Evolutionary conservation across 2,888 invertebrate genomes (phyloP).

Genomic region (Agrilus biguttatus): DNA sequence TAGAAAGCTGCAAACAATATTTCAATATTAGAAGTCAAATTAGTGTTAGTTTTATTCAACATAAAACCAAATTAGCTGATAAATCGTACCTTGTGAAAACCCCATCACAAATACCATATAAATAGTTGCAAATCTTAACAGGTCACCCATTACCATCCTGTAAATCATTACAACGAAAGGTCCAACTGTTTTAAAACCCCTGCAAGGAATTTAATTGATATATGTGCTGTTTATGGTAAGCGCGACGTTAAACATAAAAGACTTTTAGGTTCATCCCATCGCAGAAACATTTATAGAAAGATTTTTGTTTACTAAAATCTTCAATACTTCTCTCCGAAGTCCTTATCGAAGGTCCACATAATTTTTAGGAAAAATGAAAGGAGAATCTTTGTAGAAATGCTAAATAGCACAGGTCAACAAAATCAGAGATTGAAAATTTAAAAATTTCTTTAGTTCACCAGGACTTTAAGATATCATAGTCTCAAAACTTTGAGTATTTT

Average conservation of each 20-base stretch:
- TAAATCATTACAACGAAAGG: slow-evolving; percentile 99
- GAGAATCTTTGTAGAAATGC: too few species aligned
- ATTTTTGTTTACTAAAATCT: neutral
- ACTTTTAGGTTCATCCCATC: too few species aligned
- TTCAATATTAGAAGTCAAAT: too few species aligned
- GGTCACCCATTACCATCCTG: slow-evolving; percentile 93
- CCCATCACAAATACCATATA: slow-evolving; percentile 95
- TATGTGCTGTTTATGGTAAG: neutral
- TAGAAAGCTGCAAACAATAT: slow-evolving; percentile 57
- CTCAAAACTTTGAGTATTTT: too few species aligned
- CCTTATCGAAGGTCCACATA: too few species aligned
- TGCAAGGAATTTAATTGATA: slow-evolving; percentile 31
- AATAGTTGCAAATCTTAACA: slow-evolving; percentile 89
- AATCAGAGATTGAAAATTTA: too few species aligned
- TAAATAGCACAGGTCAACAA: too few species aligned
- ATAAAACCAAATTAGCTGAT: neutral
- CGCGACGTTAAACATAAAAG: neutral
- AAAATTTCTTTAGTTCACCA: too few species aligned
- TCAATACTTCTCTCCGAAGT: too few species aligned
- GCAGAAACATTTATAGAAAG: neutral
- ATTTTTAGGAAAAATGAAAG: too few species aligned
- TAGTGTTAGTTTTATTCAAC: too few species aligned
- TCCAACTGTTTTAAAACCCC: slow-evolving; percentile 95
- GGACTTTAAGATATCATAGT: too few species aligned
- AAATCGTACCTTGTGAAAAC: slow-evolving; percentile 73